These are phyloP conservation scores for Lutjanus campechanus DNA, from an alignment of 2,797 vertebrate genomes.

Conservation along the genomic window DNA sequence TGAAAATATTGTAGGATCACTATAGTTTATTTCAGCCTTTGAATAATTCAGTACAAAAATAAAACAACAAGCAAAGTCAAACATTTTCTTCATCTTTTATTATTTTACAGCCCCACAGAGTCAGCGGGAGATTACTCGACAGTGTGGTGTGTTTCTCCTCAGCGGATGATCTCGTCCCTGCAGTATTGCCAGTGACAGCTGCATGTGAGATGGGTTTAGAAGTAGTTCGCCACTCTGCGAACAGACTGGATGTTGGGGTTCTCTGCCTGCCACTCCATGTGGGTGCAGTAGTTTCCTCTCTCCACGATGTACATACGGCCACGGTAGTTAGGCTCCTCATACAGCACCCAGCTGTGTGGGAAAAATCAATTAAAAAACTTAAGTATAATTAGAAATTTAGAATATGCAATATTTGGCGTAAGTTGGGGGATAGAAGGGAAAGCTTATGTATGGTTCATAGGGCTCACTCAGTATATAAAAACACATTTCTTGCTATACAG, in stretches of 20 bases:
- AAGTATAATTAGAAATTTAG: background rate
- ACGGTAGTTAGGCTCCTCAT: slow-evolving; percentile 94
- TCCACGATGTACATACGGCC: slow-evolving; percentile 95
- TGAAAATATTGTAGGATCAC: slow-evolving; percentile 51
- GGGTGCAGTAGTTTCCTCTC: slow-evolving; percentile 89
- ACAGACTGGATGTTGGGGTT: slow-evolving; percentile 91
- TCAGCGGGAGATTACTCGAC: slow-evolving; percentile 32
- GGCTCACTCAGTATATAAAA: background rate
- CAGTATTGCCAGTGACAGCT: slow-evolving; percentile 29
- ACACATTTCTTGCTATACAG: background rate
- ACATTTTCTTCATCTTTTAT: slow-evolving; percentile 76
- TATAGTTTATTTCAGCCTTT: slow-evolving; percentile 72
- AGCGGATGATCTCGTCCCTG: slow-evolving; percentile 12
- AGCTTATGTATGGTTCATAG: background rate
- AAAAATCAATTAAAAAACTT: background rate
- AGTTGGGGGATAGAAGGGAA: background rate
- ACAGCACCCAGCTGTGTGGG: slow-evolving; percentile 91
- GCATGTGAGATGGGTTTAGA: slow-evolving; percentile 73
- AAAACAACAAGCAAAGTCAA: slow-evolving; percentile 62
- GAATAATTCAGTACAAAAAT: slow-evolving; percentile 73
- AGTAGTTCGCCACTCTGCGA: slow-evolving; percentile 92
- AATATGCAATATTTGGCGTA: background rate
- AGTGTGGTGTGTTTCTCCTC: slow-evolving; percentile 25
- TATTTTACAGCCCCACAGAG: slow-evolving; percentile 62
- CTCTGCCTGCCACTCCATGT: slow-evolving; percentile 90